Evolutionary conservation across 2,888 invertebrate species (phyloP).

Genomic region (Eristalis tenax): DNA sequence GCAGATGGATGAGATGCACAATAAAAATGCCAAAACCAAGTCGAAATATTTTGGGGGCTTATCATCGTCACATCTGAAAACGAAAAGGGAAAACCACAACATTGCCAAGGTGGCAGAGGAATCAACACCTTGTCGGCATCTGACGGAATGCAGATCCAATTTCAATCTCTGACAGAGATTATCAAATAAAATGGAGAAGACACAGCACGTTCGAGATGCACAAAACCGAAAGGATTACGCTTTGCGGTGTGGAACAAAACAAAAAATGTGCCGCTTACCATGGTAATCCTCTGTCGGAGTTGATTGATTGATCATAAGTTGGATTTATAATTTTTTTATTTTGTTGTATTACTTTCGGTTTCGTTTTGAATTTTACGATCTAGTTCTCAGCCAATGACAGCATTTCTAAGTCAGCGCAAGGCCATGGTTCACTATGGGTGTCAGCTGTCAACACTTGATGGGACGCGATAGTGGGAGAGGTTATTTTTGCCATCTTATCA

Average conservation of each 20-base stretch:
- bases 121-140: conserved; percentile 18
- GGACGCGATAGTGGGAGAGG: not conserved
- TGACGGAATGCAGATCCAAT: conserved; percentile 7
- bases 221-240: conserved; percentile 5
- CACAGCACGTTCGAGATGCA: not conserved
- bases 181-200: not conserved
- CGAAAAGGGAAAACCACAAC: not conserved
- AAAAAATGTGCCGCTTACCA: conserved; percentile 15
- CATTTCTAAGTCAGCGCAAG: not conserved
- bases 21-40: conserved; percentile 1
- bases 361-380: not conserved
- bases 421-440: no score
- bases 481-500: not conserved
- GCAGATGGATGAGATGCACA: not conserved
- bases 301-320: conserved; percentile 21
- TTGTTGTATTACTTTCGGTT: not conserved
- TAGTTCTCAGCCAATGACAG: not conserved
- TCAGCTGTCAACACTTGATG: not conserved
- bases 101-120: not conserved
- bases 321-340: not conserved
- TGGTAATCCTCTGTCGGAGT: conserved; percentile 39
- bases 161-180: not conserved
- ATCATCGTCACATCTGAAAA: not conserved
- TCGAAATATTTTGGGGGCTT: conserved; percentile 15
- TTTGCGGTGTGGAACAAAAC: not conserved